Base-by-base conservation (phyloP, 2,113 vertebrate species). In the Stegostoma tigrinum region DNA sequence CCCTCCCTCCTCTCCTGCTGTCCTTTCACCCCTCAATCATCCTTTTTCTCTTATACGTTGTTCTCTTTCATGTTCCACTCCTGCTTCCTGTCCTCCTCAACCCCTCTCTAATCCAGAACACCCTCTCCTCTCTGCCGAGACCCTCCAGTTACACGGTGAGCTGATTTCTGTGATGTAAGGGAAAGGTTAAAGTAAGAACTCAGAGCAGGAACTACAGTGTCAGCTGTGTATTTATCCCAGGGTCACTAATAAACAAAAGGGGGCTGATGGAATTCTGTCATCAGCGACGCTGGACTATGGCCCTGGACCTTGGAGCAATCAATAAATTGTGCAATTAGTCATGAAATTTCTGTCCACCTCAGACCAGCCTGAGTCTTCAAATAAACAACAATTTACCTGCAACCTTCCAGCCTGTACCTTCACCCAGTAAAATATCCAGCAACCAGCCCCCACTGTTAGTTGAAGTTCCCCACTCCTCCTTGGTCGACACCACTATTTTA, bases 41-140 rank as follows among this genome's bases (percentile, higher is more conserved):
- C 21, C 67, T 5, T 1, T 67, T 19, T 2, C 19, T 23, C 67
- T 70, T 3, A 15, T 24, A 15, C 3, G 5, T 23, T 6, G 23
- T 5, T 27, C 23, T 27, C 68, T 3, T 5, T 27, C 2, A 0
- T 7, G 0, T 7, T 27, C 1, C 24, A 6, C 0, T 6, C 68
- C 67, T 68, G 2, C 67, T 23, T 24, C 68, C 68, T 4, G 24
- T 61, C 55, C 55, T 61, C 55, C 55, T 61, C 12, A 61, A 8
- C 8, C 55, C 23, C 1, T 61, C 55, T 61, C 55, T 61, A 10
- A 10, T 10, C 55, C 55, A 8, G 8, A 61, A 61, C 10, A 61
- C 24, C 24, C 24, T 0, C 7, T 0, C 70, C 70, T 27, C 24
- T 0, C 24, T 30, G 23, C 72, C 72, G 72, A 75, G 34, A 75